Percentiles rank a stretch among this genome's conserved stretches.
phyloP scores from a whole-genome alignment of 35 echinoderm and acorn worm species.

The Apostichopus californicus region DNA sequence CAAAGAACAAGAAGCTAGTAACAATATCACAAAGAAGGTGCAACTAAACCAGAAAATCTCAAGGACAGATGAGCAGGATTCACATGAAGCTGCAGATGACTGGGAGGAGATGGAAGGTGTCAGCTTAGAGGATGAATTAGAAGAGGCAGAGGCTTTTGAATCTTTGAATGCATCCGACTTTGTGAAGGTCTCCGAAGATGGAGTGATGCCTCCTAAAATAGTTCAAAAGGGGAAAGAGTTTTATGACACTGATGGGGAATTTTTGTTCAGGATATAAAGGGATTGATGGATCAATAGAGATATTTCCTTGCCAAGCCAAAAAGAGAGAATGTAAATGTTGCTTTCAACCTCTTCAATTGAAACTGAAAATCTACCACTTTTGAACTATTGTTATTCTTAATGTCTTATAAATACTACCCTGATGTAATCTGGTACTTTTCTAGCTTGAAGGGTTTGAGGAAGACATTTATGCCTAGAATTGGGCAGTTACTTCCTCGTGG shows the following conservation, averaged over 20 bases:
- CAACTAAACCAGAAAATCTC: not conserved
- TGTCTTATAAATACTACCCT: too few relatives aligned
- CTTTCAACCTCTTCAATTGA: too few relatives aligned
- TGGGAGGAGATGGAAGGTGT: conserved; percentile 5
- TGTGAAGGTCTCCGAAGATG: conserved; percentile 52
- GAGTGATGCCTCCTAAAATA: conserved; percentile 50
- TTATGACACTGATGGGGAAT: conserved; percentile 84
- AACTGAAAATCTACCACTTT: too few relatives aligned
- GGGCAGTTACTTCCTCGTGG: too few relatives aligned
- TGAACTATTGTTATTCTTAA: too few relatives aligned
- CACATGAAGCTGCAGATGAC: not conserved
- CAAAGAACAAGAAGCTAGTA: not conserved
- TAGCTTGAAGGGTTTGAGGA: too few relatives aligned
- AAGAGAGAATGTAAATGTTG: too few relatives aligned
- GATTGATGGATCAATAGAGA: too few relatives aligned
- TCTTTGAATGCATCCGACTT: conserved; percentile 10
- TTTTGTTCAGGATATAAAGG: conserved; percentile 64
- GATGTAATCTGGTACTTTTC: too few relatives aligned
- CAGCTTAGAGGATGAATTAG: conserved; percentile 22
- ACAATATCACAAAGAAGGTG: not conserved
- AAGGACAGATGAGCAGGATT: not conserved
- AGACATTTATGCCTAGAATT: too few relatives aligned
- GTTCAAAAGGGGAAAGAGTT: conserved; percentile 78
- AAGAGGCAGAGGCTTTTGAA: conserved; percentile 37
- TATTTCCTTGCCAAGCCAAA: too few relatives aligned